Evolutionary conservation across 2,113 vertebrate species (phyloP).

Genomic region (Charadrius vociferus): DNA sequence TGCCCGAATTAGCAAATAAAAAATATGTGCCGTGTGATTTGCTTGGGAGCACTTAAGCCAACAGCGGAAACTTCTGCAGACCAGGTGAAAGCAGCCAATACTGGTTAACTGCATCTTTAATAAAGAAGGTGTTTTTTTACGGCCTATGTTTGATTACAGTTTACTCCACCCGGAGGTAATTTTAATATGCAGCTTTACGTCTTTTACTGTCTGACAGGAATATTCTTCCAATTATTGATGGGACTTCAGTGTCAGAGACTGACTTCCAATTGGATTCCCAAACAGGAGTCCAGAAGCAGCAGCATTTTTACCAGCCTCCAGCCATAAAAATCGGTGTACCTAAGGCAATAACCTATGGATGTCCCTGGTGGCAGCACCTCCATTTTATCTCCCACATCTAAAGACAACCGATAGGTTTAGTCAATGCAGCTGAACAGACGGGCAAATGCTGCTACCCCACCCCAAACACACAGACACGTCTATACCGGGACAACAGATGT

Average conservation of each 20-base stretch:
- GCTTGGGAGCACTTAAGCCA: background rate
- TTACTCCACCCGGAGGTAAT: background rate
- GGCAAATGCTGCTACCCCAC: too few relatives aligned
- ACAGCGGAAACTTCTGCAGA: background rate
- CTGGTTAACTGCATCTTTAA: too few relatives aligned
- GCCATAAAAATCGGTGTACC: rapidly evolving
- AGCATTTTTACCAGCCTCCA: background rate
- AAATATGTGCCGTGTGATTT: background rate
- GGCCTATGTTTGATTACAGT: background rate
- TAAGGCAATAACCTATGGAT: background rate
- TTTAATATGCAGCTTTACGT: background rate
- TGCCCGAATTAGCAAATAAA: background rate
- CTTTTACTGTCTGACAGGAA: background rate
- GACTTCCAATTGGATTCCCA: background rate
- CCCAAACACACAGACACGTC: too few relatives aligned
- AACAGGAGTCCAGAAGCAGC: background rate
- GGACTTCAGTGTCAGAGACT: background rate
- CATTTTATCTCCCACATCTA: background rate
- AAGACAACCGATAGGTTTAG: background rate
- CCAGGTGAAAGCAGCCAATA: background rate
- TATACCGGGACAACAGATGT: too few relatives aligned
- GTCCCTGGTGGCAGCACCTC: background rate
- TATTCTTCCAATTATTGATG: background rate
- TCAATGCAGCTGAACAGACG: background rate
- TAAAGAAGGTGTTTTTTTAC: background rate